Evolutionary conservation across 37 sponge, comb jelly and placozoan species (phyloP), one percentile per base, ranked within the genome.

Genomic region (Cladorhizidae sp.): DNA sequence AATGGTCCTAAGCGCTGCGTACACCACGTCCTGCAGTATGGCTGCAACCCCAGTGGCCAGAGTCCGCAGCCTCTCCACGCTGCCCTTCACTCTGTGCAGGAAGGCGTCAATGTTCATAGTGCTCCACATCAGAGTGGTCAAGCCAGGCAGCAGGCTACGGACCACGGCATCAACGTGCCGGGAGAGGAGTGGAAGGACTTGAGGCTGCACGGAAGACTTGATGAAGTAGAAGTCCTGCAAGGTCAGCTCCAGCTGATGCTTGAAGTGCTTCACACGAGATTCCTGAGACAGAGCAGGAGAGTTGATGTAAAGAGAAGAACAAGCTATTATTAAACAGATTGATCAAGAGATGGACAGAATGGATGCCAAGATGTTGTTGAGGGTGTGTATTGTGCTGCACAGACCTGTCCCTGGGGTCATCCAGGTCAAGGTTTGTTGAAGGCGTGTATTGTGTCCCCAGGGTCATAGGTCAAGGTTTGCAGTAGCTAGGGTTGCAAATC

Each of bases 51-150:
- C 45, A 14, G 9, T 68, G 0, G 58, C 92, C 28, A 82, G 67
- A 25, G 41, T 57, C 42, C 40, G 31, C 55, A 94, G 57, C 21
- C 62, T 11, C 43, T 83, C 52, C 67, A 82, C 67, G 23, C 83
- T 35, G 1, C 75, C 5, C 40, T 81, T 52, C 3, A 80, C 88
- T 14, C 52, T 70, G 80, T 97, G 90, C 29, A 94, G 79, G 85
- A 82, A 97, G 37, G 90, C 95, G 76, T 97, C 97, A 39, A 97
- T 97, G 81, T 97, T 97, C 59, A 97, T 77, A 15, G 85, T 89
- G 67, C 71, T 93, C 97, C 97, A 97, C 6, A 90, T 88, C n/a
- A 97, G 78, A 7, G 95, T 89, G 70, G 89, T 83, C 83, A 90
- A 88, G 26, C 97, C 97, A 38, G 97, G 95, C 39, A 86, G 58